Evolutionary conservation across 2,113 vertebrate species (phyloP).

Genomic region (Cochlearius cochlearius): DNA sequence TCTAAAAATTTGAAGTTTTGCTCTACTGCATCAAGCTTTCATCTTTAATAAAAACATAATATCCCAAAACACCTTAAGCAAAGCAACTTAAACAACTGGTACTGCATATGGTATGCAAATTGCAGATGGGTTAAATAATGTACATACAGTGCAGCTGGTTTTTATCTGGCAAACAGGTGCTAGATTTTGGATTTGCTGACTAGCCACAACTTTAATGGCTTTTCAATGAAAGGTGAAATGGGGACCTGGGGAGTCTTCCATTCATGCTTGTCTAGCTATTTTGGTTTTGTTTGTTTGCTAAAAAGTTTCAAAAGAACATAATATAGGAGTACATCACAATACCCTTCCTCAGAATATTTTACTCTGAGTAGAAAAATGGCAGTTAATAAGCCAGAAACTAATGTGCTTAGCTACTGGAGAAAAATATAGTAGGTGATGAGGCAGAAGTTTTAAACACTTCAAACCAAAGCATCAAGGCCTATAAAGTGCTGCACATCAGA

Average conservation of each 20-base stretch:
- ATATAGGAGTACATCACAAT: background rate
- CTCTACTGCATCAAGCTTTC: background rate
- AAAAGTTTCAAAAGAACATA: background rate
- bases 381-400: background rate
- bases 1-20: background rate
- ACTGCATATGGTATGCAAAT: conserved; percentile 2
- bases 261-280: conserved; percentile 32
- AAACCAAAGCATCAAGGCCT: background rate
- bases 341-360: background rate
- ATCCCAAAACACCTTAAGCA: background rate
- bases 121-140: conserved; percentile 32
- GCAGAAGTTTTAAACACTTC: background rate
- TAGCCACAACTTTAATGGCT: conserved; percentile 44
- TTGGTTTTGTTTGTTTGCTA: conserved; percentile 11
- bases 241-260: conserved; percentile 13
- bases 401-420: background rate
- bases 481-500: background rate
- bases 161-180: conserved; percentile 53
- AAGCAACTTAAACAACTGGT: background rate
- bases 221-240: conserved; percentile 34
- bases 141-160: conserved; percentile 3
- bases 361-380: background rate
- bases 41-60: background rate
- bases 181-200: conserved; percentile 55
- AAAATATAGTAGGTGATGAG: background rate